Conservation (phyloP, 2,888 invertebrate species). For the Drosophila koepferae region DNA sequence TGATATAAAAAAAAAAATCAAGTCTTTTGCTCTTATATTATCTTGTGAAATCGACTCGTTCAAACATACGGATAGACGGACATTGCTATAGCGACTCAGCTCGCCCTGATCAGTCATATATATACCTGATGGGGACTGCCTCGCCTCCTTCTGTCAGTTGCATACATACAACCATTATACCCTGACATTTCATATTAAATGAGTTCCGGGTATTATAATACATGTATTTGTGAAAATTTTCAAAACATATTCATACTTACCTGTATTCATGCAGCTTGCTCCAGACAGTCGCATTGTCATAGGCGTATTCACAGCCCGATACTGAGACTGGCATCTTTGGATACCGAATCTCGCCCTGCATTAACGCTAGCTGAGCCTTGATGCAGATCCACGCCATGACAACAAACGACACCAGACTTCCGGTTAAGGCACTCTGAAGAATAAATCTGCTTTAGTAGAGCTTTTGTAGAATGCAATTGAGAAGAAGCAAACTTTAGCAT, state of each 20-base stretch:
- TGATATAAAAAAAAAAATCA: no score
- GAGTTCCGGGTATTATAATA: no score
- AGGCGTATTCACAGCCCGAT: conserved; percentile 85
- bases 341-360: conserved; percentile 87
- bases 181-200: no score
- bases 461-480: not conserved
- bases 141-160: no score
- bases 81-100: no score
- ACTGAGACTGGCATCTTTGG: conserved; percentile 86
- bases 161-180: no score
- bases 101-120: no score
- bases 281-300: conserved; percentile 76
- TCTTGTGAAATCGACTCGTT: no score
- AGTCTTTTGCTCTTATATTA: no score
- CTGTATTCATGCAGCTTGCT: conserved; percentile 64
- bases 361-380: conserved; percentile 89
- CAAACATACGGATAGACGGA: no score
- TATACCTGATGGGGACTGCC: no score
- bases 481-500: conserved; percentile 86
- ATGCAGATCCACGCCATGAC: conserved; percentile 90
- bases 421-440: conserved; percentile 89
- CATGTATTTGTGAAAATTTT: accelerated
- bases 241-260: conserved; percentile 48
- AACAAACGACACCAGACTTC: conserved; percentile 88
- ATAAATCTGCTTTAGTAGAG: not conserved